Evolutionary conservation across 2,797 vertebrate genomes (phyloP), one percentile per base, ranked within the genome.

Genomic region (Apogon talboti): DNA sequence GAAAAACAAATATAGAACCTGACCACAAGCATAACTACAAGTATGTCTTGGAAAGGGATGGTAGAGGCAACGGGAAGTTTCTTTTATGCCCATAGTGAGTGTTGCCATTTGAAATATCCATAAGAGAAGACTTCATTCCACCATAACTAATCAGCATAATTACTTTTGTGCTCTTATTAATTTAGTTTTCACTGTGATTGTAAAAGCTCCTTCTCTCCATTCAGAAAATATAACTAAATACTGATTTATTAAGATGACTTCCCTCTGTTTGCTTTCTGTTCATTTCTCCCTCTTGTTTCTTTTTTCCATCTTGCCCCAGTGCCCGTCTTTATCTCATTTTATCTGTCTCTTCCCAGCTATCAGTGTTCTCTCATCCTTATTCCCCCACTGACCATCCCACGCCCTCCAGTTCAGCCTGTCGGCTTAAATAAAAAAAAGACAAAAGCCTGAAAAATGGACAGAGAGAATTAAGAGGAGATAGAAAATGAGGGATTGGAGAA

Each of bases 401-500:
- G 38, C 80, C 81, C 79, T 68, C 63, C 71, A 67, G 78, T 79
- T 84, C 76, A 75, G 81, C 79, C 76, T 83, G 82, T 87, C 79
- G 44, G 71, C 71, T 83, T 71, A 68, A 76, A 85, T 86, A 35
- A 71, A 87, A 75, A 75, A 79, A 81, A 79, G 74, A 88, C 66
- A 85, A 88, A 90, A 86, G 66, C 66, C 68, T 60, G 59, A 59
- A 61, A 76, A 79, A 81, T 52, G 74, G 70, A 79, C 55, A 56
- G 52, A 62, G 35, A 59, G 64, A 87, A 70, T 81, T 66, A 74
- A 46, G 46, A 71, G 48, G 15, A 83, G 67, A 84, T 66, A 82
- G 61, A 66, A 78, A 80, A 79, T 61, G 60, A 86, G 55, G 48
- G 66, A 74, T 63, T 54, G 44, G 59, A 78, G 71, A 79, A 77